Percentiles rank a stretch among this genome's conserved stretches.
Evolutionary conservation across 2,113 vertebrate genomes (phyloP).

Genomic region (Mobula hypostoma): DNA sequence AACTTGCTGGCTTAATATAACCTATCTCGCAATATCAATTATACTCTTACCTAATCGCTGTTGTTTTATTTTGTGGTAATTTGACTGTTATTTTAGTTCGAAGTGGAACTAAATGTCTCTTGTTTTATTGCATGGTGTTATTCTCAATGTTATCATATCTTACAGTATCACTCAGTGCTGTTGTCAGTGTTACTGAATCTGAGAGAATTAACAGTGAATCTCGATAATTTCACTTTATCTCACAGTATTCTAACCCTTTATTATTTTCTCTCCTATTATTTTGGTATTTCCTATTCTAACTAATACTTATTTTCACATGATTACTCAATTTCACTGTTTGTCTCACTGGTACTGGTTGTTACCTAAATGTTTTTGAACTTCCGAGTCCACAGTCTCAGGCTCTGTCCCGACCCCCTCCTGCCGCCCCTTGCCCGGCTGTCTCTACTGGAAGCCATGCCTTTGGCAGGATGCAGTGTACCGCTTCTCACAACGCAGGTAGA

Average conservation of each 20-base stretch:
- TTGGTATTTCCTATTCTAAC: background rate
- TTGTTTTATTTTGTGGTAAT: too few species aligned
- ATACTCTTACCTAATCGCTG: background rate
- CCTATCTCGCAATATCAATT: background rate
- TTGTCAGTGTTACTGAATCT: too few species aligned
- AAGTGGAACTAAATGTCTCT: too few species aligned
- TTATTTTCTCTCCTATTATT: background rate
- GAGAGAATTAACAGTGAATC: too few species aligned
- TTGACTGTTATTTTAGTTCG: too few species aligned
- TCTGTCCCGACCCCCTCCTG: background rate
- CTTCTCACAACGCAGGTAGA: background rate
- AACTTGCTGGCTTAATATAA: background rate
- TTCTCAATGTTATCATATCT: background rate
- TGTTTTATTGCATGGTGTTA: background rate
- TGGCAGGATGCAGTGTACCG: background rate
- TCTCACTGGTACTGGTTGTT: too few species aligned
- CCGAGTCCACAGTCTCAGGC: background rate
- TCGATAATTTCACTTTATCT: too few species aligned
- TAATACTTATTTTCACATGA: background rate
- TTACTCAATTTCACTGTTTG: background rate
- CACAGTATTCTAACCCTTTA: background rate
- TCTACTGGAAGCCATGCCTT: background rate
- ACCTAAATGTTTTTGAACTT: background rate
- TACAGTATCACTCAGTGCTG: background rate
- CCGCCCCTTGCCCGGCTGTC: background rate